Evolutionary conservation across 1,140 invertebrate genomes (phyloP).

Genomic region (Galleria mellonella): DNA sequence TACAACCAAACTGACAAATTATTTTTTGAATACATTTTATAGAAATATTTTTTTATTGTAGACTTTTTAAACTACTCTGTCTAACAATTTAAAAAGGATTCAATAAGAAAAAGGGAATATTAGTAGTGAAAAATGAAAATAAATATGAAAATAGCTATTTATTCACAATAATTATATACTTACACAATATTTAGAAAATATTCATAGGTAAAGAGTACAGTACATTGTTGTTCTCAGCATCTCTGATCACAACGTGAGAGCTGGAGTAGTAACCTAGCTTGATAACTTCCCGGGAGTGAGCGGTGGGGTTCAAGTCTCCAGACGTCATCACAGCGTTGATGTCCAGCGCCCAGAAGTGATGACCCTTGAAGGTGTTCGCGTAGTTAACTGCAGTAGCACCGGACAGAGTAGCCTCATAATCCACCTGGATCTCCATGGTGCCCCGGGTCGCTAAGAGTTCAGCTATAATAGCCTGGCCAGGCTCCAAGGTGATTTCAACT

Average conservation of each 20-base stretch:
- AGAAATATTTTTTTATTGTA: no score
- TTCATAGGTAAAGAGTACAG: not conserved
- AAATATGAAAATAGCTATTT: not conserved
- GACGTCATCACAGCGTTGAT: slow-evolving; percentile 19
- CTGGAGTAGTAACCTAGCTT: slow-evolving; percentile 23
- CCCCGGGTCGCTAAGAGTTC: slow-evolving; percentile 20
- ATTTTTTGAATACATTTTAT: no score
- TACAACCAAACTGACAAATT: no score
- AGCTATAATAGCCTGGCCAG: slow-evolving; percentile 19
- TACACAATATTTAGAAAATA: not conserved
- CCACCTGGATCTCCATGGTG: slow-evolving; percentile 20
- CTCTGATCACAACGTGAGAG: slow-evolving; percentile 21
- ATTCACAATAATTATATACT: not conserved
- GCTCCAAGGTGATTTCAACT: slow-evolving; percentile 20
- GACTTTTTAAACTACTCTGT: no score
- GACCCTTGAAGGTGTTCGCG: slow-evolving; percentile 16
- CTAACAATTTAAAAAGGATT: no score
- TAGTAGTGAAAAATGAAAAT: not conserved
- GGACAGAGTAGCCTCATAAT: slow-evolving; percentile 28
- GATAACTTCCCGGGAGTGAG: slow-evolving; percentile 22
- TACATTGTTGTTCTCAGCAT: not conserved
- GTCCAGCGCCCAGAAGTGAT: slow-evolving; percentile 33
- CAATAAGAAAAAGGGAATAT: no score
- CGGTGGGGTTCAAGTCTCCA: slow-evolving; percentile 8
- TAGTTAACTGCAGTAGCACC: slow-evolving; percentile 33